Base-by-base conservation (phyloP, 2,113 vertebrate species). In the Cynocephalus volans region DNA sequence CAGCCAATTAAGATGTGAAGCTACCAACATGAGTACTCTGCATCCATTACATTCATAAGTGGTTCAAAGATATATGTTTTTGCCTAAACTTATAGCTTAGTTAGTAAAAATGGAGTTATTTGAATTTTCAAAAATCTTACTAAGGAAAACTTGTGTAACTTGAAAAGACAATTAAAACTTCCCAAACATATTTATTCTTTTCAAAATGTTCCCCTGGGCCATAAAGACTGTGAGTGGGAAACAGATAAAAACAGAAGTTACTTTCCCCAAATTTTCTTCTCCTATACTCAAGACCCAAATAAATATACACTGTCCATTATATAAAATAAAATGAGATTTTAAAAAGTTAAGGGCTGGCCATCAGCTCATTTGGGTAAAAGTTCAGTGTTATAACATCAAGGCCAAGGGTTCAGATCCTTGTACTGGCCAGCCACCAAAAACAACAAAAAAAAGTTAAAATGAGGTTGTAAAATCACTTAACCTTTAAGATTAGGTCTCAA, bases 131-230 rank as follows among this genome's bases (percentile, higher is more conserved):
- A 70, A 92, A 95, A 41, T 28, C 28, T 70, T 56, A 73, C 2
- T 36, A 85, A 88, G 65, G 41, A 80, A 89, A 89, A 72, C 26
- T 15, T 58, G 19, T 13, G 58, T 28, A 86, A 81, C 81, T 69
- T 90, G 54, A 85, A 85, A 97, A 79, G 19, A 54, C 48, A 84
- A 93, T 50, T 81, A 7, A 94, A 90, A 89, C 28, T 36, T 91
- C 65, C 21, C 67, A 69, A 86, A 86, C 21, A 69, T 62, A 75
- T 54, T 94, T 73, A 94, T 60, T 72, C 13, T 94, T 85, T 10
- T 89, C 41, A n/a, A 81, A 94, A 48, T 87, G 31, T 33, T 67
- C 13, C 56, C 69, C 36, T 88, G 60, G 36, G 79, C 36, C 72
- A 95, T 0, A 91, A 8, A 84, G 28, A 76, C 52, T 76, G 3